Evolutionary conservation across 2,888 invertebrate genomes (phyloP), one percentile per base, ranked within the genome.

Genomic region (Lepidonotus clava): DNA sequence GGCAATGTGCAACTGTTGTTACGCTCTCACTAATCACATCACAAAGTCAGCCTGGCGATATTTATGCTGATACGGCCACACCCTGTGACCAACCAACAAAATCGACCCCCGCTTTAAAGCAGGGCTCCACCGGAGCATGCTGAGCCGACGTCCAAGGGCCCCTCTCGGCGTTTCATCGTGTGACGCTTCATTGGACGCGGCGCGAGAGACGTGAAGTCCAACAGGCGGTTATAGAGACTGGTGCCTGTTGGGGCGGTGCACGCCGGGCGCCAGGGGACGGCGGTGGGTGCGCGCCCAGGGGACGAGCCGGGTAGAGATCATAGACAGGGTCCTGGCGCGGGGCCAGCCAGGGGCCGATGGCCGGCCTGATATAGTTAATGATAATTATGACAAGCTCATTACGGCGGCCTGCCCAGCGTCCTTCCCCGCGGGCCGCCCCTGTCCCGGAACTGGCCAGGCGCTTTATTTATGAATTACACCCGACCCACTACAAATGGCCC

Each of bases 51-150:
- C 61, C 28, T 4, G 28, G 11, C n/a, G 61, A 11, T 36, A 38
- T 38, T 71, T 34, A 71, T 71, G 71, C 71, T 71, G 38, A 38
- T 32, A 4, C 18, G n/a, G 71, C 71, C 71, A 38, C 38, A n/a
- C 71, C 71, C 71, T 71, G 34, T 71, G 71, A 71, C 71, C 71
- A 71, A n/a, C n/a, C 71, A 38, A 32, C 71, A 71, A 71, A 11
- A 34, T 61, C 61, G 61, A 61, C 61, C 61, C 28, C 28, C 24
- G 2, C 24, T 24, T 61, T 8, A 2, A 61, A 24, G n/a, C n/a
- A n/a, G n/a, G n/a, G n/a, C n/a, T n/a, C n/a, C n/a, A n/a, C n/a
- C n/a, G n/a, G n/a, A 2, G 28, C 24, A 46, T 46, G 46, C 46
- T 8, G 56, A 56, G 56, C 56, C 18, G 56, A 56, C 5, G n/a